phyloP scores from a whole-genome alignment of 2,797 vertebrate species.

The Intellagama lesueurii region DNA sequence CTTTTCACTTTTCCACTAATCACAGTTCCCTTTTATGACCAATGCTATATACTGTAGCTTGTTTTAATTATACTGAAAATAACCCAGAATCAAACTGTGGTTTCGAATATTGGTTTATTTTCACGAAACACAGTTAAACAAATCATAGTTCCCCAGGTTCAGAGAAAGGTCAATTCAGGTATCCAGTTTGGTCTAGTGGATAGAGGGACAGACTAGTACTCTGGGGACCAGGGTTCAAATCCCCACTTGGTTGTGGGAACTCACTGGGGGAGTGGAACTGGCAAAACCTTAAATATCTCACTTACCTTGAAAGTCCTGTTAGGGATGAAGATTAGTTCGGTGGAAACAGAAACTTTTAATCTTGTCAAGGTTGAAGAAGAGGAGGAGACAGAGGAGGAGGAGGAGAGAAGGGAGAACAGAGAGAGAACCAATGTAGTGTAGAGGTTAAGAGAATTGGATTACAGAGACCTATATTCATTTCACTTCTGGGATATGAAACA shows the following conservation, averaged over 20 bases:
- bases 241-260: too few species aligned
- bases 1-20: background rate
- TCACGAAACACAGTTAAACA: background rate
- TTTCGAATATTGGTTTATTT: background rate
- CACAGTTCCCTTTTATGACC: background rate
- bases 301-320: too few species aligned
- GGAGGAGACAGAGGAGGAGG: background rate
- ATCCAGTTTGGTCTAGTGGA: too few species aligned
- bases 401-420: background rate
- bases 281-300: too few species aligned
- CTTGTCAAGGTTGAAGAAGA: background rate
- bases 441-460: background rate
- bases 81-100: background rate
- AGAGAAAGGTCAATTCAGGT: background rate
- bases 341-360: background rate
- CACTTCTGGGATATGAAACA: too few species aligned
- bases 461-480: background rate
- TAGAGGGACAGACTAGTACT: too few species aligned
- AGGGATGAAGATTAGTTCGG: too few species aligned
- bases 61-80: background rate
- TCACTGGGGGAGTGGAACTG: too few species aligned
- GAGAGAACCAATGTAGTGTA: too few species aligned
- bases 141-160: background rate
- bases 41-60: background rate
- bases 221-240: too few species aligned